Evolutionary conservation across 2,797 vertebrate genomes (phyloP), one percentile per base, ranked within the genome.

Genomic region (Melopsittacus undulatus): DNA sequence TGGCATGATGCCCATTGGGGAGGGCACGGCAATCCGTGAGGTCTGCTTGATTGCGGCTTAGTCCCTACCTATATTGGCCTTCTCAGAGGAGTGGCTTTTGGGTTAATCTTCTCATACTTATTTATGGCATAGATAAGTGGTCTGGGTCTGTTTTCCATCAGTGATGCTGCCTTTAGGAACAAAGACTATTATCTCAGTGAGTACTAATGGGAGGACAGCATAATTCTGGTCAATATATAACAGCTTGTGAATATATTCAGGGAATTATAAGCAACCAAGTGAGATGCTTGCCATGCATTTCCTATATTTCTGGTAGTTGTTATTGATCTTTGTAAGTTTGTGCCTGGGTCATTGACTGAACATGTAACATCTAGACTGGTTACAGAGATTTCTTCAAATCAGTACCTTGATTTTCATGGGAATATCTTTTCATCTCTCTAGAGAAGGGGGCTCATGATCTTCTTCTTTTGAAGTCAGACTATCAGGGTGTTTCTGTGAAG

Each of bases 1-100:
- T 40, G 51, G 38, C 32, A 48, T 49, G 32, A 11, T 52, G 27
- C n/a, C 38, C 2, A 0, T 0, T 36, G 29, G 10, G 10, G 4
- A 73, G 20, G 29, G 29, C 32, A 49, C 0, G 2, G 46, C 17
- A n/a, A 10, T n/a, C 54, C 6, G 1, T 56, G 49, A 26, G 12
- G 4, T 48, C 29, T 8, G 4, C 64, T 83, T 9, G 1, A 24
- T 48, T 83, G 15, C 32, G 23, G 19, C 40, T 81, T 45, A 78
- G n/a, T 22, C 11, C 13, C 1, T 1, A 30, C 36, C 36, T 40
- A 27, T 49, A 34, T 18, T 40, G 27, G 38, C 27, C 12, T 46
- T 61, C 56, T 75, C 59, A 9, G 42, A 83, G 66, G 5, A 75
- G 5, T 34, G 26, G 4, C 21, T 83, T 91, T 59, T 40, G 12